Evolutionary conservation across 37 sponge, comb jelly and placozoan genomes (phyloP).

Genomic region (Chondrilla cf. caribensis): DNA sequence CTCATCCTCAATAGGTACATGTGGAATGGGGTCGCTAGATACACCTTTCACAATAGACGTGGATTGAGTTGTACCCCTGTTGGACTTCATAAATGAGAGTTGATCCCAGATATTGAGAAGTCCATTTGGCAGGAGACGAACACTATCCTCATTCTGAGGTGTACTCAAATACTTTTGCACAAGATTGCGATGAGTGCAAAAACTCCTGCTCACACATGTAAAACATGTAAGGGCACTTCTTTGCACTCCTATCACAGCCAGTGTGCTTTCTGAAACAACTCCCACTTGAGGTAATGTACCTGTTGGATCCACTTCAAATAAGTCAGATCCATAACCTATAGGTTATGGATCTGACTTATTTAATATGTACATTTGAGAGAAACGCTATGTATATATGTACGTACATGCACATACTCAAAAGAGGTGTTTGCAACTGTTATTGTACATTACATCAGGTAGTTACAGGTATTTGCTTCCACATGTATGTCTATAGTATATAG

Average conservation of each 20-base stretch:
- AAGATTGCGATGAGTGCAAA: not conserved
- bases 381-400: no score
- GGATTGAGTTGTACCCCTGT: not conserved
- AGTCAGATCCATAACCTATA: no score
- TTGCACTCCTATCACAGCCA: not conserved
- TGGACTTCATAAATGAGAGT: not conserved
- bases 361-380: no score
- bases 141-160: not conserved
- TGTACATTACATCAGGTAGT: no score
- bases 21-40: not conserved
- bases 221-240: conserved; percentile 9
- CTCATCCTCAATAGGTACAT: not conserved
- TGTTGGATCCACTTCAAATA: no score
- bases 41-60: not conserved
- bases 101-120: not conserved
- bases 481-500: no score
- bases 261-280: not conserved
- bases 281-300: not conserved
- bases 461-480: no score
- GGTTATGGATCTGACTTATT: no score
- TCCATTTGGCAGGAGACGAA: not conserved
- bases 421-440: no score
- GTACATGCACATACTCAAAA: no score
- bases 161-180: not conserved
- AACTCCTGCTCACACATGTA: not conserved